phyloP scores from a whole-genome alignment of 2,797 vertebrate species.

The Enteromius mattozi region DNA sequence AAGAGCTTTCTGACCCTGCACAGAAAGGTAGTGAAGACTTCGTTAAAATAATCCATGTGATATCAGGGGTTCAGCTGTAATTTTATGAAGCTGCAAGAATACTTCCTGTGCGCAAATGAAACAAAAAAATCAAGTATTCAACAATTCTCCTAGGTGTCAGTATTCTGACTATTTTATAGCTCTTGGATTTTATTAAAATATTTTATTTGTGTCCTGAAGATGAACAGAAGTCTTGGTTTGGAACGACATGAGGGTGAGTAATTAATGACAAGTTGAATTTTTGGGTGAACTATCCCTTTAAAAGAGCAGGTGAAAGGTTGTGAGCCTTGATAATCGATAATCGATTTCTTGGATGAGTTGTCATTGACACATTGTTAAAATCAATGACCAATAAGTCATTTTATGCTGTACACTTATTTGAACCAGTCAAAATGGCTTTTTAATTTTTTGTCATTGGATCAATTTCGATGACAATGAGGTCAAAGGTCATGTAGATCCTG shows the following conservation, averaged over 20 bases:
- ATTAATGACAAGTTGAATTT: background rate
- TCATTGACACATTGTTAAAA: slow-evolving; percentile 72
- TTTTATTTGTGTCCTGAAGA: too few species aligned
- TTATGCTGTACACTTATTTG: slow-evolving; percentile 67
- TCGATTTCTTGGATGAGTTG: slow-evolving; percentile 72
- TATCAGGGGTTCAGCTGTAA: background rate
- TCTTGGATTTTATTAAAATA: too few species aligned
- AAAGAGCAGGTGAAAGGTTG: slow-evolving; percentile 28
- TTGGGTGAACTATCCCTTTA: background rate
- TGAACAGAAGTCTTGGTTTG: too few species aligned
- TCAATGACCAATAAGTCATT: slow-evolving; percentile 70
- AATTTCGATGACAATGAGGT: slow-evolving; percentile 66
- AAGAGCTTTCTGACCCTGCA: background rate
- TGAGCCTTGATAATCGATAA: slow-evolving; percentile 52
- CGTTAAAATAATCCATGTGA: too few species aligned
- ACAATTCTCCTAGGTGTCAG: too few species aligned
- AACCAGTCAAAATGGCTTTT: slow-evolving; percentile 74
- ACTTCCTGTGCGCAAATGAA: background rate
- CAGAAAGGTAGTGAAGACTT: background rate
- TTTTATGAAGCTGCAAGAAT: too few species aligned
- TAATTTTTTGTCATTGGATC: slow-evolving; percentile 75
- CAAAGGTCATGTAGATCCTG: slow-evolving; percentile 66
- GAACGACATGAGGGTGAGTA: too few species aligned
- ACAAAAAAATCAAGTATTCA: too few species aligned
- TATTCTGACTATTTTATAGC: too few species aligned